These are phyloP conservation scores for Naso thynnoides DNA, from an alignment of 2,797 vertebrate species.

Conservation along the genomic window DNA sequence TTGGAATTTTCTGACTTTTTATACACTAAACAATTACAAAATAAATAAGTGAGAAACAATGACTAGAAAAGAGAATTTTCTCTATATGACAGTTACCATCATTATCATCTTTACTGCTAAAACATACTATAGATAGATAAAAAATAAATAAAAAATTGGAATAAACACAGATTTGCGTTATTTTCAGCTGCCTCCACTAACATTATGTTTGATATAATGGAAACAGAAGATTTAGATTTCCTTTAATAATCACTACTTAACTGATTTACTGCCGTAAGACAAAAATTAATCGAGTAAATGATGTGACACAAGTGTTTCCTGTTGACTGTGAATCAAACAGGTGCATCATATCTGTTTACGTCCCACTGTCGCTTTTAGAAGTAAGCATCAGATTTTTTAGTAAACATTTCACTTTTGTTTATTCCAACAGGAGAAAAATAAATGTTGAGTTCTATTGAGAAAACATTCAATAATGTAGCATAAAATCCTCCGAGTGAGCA, in stretches of 20 bases:
- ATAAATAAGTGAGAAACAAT: neutral
- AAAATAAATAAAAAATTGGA: neutral
- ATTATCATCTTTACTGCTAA: neutral
- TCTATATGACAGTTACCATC: too few species aligned
- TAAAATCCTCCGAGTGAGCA: constrained; percentile 42
- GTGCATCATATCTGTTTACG: constrained; percentile 44
- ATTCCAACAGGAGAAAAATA: neutral
- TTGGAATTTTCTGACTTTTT: neutral
- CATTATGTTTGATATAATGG: neutral
- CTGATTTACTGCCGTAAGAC: neutral
- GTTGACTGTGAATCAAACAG: constrained; percentile 72
- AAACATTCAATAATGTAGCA: constrained; percentile 30
- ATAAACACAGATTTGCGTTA: neutral
- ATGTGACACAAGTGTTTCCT: constrained; percentile 53
- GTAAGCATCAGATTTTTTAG: neutral
- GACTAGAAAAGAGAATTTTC: neutral
- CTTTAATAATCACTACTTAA: neutral
- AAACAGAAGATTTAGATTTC: too few species aligned
- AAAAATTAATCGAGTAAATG: constrained; percentile 36
- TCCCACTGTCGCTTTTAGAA: constrained; percentile 10
- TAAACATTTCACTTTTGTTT: constrained; percentile 26
- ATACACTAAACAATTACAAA: neutral
- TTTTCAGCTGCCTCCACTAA: neutral
- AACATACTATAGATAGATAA: neutral
- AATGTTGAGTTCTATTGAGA: constrained; percentile 30